Evolutionary conservation across 2,797 vertebrate species (phyloP), one percentile per base, ranked within the genome.

Genomic region (Chelon labrosus): DNA sequence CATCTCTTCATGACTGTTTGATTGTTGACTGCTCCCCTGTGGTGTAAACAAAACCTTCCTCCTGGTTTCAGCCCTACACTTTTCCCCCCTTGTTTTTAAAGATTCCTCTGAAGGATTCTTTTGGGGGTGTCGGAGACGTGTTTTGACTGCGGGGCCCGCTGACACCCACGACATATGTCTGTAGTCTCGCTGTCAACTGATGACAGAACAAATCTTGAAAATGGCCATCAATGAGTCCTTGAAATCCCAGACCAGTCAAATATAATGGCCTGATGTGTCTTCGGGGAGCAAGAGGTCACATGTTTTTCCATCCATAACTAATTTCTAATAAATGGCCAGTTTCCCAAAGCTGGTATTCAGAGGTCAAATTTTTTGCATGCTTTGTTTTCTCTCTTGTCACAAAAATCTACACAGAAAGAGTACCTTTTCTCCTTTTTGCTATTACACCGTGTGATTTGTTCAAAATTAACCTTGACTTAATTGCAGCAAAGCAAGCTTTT

Each of bases 281-380:
- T 77, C 50, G 46, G 80, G 84, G 91, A 90, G 75, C 70, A 54
- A 52, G 64, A 82, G 86, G 86, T 93, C 90, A 90, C 79, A 70
- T 79, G 88, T 89, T 85, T 89, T 64, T 75, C 67, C 70, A 73
- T 82, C 89, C 88, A 92, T 88, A 92, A 87, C 91, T 85, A 93
- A 94, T 93, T 90, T 83, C 72, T 88, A 90, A 93, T 89, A 89
- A 91, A 94, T 91, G 89, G 81, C 67, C 83, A 64, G 81, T 89
- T 89, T 85, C 47, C 82, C 76, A 71, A 86, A 67, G 77, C 80
- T 72, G 27, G 65, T 76, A 74, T 83, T 65, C 73, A 81, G 87
- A 84, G 92, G 92, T 93, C 90, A 91, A 82, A 91, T 92, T 92
- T 89, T 90, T 92, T 79, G 85, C 70, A 88, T 91, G 88, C 79